phyloP scores from a whole-genome alignment of 2,888 invertebrate species.

The Halictus quadricinctus region DNA sequence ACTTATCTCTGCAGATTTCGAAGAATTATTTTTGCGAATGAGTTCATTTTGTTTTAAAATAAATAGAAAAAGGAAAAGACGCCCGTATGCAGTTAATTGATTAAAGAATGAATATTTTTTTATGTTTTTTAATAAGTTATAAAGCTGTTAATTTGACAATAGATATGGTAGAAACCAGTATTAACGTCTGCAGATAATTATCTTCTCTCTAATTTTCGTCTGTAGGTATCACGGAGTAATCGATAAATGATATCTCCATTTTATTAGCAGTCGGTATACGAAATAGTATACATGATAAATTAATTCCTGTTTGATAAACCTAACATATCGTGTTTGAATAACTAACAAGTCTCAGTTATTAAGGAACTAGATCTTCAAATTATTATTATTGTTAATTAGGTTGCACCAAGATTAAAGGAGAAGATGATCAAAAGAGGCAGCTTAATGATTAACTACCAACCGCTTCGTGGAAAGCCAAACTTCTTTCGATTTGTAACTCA shows the following conservation, averaged over 20 bases:
- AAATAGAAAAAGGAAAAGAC: background rate
- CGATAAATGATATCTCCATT: background rate
- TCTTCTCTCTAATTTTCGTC: background rate
- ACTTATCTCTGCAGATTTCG: background rate
- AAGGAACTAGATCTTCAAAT: background rate
- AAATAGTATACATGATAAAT: too few species aligned
- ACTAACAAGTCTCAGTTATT: background rate
- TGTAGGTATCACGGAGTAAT: background rate
- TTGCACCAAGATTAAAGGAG: slow-evolving; percentile 87
- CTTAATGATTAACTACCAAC: slow-evolving; percentile 88
- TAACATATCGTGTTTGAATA: background rate
- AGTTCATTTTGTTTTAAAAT: background rate
- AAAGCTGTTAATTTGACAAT: background rate
- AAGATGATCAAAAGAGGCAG: slow-evolving; percentile 87
- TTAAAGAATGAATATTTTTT: background rate
- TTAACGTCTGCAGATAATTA: background rate
- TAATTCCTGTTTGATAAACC: background rate
- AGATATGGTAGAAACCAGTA: slow-evolving; percentile 7
- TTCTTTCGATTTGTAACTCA: slow-evolving; percentile 87
- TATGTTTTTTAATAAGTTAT: background rate
- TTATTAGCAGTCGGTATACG: background rate
- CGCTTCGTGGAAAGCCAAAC: slow-evolving; percentile 85
- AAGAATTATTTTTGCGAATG: background rate
- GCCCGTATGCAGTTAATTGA: background rate
- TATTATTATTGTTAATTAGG: slow-evolving; percentile 77